A percentile compares a stretch with the other conserved stretches of the same genome.
phyloP scores from a whole-genome alignment of 2,888 invertebrate genomes.

The Hybos culiciformis region DNA sequence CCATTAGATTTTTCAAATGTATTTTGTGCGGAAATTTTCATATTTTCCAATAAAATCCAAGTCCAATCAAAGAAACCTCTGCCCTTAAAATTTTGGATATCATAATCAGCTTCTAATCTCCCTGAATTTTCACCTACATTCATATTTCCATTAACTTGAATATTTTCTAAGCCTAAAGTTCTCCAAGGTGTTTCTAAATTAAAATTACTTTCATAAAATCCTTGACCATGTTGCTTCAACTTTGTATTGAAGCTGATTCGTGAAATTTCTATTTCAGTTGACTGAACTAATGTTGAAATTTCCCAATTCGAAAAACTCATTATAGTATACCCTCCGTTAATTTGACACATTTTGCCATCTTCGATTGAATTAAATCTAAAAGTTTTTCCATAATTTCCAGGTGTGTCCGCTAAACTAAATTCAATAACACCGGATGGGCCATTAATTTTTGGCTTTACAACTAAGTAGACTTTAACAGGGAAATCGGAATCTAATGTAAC shows the following conservation, averaged over 20 bases:
- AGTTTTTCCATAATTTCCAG: conserved; percentile 21
- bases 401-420: conserved; percentile 23
- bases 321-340: conserved; percentile 31
- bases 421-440: conserved; percentile 32
- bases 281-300: conserved; percentile 29
- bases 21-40: conserved; percentile 37
- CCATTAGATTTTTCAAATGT: conserved; percentile 32
- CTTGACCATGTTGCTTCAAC: conserved; percentile 18
- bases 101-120: conserved; percentile 30
- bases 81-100: conserved; percentile 34
- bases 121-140: conserved; percentile 23
- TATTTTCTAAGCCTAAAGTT: conserved; percentile 28
- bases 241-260: conserved; percentile 28
- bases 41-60: conserved; percentile 39
- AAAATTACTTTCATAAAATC: conserved; percentile 21
- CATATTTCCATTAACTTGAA: conserved; percentile 24
- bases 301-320: conserved; percentile 35
- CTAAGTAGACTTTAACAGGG: conserved; percentile 33
- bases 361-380: conserved; percentile 31
- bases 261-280: conserved; percentile 27
- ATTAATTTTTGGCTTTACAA: conserved; percentile 35
- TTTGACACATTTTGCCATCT: conserved; percentile 35
- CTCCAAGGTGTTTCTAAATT: conserved; percentile 31
- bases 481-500: conserved; percentile 31
- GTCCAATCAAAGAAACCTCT: conserved; percentile 39